phyloP scores from a whole-genome alignment of 35 echinoderm and acorn worm genomes.

The Diadema setosum region DNA sequence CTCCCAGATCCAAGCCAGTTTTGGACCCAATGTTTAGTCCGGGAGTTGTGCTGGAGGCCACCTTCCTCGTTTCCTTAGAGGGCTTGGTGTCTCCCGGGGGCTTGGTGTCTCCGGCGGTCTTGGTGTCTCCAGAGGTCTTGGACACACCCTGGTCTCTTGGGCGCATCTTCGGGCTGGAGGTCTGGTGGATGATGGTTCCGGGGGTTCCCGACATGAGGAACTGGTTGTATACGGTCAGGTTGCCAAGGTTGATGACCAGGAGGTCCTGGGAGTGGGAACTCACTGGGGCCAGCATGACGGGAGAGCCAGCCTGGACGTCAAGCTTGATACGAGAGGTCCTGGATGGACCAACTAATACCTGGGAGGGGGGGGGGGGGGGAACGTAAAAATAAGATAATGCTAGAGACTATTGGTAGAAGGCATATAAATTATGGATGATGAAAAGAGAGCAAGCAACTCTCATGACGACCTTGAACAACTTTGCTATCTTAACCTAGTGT shows the following conservation, averaged over 20 bases:
- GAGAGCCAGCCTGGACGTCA: constrained; percentile 89
- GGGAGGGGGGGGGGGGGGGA: too few relatives aligned
- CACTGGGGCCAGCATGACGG: constrained; percentile 85
- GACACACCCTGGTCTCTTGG: not conserved
- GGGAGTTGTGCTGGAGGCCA: not conserved
- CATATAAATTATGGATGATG: too few relatives aligned
- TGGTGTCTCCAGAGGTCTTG: not conserved
- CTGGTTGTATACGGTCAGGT: constrained; percentile 81
- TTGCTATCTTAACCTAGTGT: too few relatives aligned
- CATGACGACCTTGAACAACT: too few relatives aligned
- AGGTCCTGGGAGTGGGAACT: constrained; percentile 81
- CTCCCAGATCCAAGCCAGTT: not conserved
- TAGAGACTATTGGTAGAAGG: too few relatives aligned
- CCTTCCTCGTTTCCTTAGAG: not conserved
- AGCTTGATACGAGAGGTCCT: constrained; percentile 66
- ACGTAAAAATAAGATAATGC: too few relatives aligned
- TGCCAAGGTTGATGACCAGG: constrained; percentile 88
- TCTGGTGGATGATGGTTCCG: constrained; percentile 55
- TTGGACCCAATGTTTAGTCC: not conserved
- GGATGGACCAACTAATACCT: constrained; percentile 76
- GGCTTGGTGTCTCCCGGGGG: too few relatives aligned
- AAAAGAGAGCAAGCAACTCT: too few relatives aligned
- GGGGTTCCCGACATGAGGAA: constrained; percentile 66
- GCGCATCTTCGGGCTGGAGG: not conserved
- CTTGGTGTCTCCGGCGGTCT: too few relatives aligned